Base-by-base conservation (phyloP, 2,113 vertebrate genomes). In the Centropus bengalensis region DNA sequence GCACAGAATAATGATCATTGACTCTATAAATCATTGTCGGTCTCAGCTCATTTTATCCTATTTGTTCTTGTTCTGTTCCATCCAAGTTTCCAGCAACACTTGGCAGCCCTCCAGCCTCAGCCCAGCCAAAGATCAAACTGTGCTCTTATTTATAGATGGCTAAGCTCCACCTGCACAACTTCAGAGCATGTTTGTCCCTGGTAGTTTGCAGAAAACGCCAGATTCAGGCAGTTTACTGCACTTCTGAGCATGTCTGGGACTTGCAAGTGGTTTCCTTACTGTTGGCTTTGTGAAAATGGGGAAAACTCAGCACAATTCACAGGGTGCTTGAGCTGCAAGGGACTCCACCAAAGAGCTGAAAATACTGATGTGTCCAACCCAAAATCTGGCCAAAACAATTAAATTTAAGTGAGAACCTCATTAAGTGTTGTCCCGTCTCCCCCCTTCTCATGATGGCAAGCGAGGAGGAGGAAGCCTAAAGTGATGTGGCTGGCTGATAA, bases 61-160 rank as follows among this genome's bases (percentile, higher is more conserved):
- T 94, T 97, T 95, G 92, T 95, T 95, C 95, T 96, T 91, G 88
- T 85, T 91, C 91, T 95, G 58, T 81, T 95, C 68, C 77, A 22
- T 95, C 90, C 91, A 71, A 86, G 94, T 95, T 97, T 94, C 92
- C 96, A 97, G 96, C 93, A 95, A 47, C 62, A 2, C 59, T 91
- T 97, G 96, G 96, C 91, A 54, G 82, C 45, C 33, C 67, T 97
- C 91, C 93, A 96, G 81, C 24, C 86, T 73, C 88, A 19, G 64
- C 88, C 89, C 92, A 94, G 82, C 85, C 88, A 47, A 52, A 94
- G 96, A 95, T 95, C 85, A 94, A 81, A 69, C 78, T 78, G 84
- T 95, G 95, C 86, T 95, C 90, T 93, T 96, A 82, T 94, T 96
- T 96, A 94, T 88, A 94, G 83, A 52, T 86, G 91, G 86, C 94